phyloP scores from a whole-genome alignment of 2,888 invertebrate genomes.

The Macrosoma leucophasiata region DNA sequence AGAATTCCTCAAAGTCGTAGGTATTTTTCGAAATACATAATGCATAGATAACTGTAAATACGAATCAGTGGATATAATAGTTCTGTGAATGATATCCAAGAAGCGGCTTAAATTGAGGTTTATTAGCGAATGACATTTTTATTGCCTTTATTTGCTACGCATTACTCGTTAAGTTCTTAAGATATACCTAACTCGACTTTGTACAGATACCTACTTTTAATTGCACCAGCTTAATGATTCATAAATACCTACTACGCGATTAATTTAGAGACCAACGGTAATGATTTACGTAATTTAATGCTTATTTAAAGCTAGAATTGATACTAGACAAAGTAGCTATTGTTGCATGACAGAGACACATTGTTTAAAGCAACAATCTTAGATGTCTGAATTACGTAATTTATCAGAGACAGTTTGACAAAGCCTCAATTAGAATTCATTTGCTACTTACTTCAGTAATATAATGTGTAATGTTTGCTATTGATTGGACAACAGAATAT shows the following conservation, averaged over 20 bases:
- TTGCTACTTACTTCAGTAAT: too few relatives aligned
- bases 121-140: conserved; percentile 35
- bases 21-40: conserved; percentile 54
- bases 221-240: conserved; percentile 47
- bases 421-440: too few relatives aligned
- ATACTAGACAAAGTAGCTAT: conserved; percentile 60
- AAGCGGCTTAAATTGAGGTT: conserved; percentile 33
- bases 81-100: conserved; percentile 32
- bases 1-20: conserved; percentile 47
- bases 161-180: too few relatives aligned
- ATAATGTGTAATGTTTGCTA: too few relatives aligned
- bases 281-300: conserved; percentile 66
- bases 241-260: conserved; percentile 58
- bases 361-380: conserved; percentile 56
- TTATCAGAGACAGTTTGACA: conserved; percentile 55
- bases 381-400: conserved; percentile 62
- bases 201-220: conserved; percentile 12
- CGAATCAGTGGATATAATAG: conserved; percentile 35
- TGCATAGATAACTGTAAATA: conserved; percentile 51
- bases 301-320: conserved; percentile 63
- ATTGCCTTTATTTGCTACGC: conserved; percentile 22
- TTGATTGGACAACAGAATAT: too few relatives aligned
- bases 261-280: conserved; percentile 56
- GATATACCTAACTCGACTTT: too few relatives aligned
- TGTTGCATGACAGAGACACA: conserved; percentile 68